Base-by-base conservation (phyloP, 2,797 vertebrate genomes). In the Sebastes diaconus region DNA sequence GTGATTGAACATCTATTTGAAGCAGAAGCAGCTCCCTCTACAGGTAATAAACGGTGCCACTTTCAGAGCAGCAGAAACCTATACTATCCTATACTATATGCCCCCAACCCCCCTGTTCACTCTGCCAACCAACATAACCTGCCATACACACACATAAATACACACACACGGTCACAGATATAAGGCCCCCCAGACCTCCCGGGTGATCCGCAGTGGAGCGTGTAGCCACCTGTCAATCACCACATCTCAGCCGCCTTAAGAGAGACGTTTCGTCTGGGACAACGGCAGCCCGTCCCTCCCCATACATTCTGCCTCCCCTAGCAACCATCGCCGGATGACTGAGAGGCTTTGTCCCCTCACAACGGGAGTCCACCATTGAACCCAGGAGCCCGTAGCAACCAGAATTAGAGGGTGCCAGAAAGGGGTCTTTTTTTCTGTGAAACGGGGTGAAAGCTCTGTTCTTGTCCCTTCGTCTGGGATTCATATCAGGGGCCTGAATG, bases 401-500 rank as follows among this genome's bases (percentile, higher is more conserved):
- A 92, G 92, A 92, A 94, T 92, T 92, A 92, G 89, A 93, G 86
- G 89, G 84, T 94, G 91, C 88, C 93, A 94, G 90, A 94, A 94
- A 93, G 94, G 93, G 92, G 91, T 91, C 90, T 46, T 54, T 91
- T 91, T 91, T 94, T 94, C 93, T 89, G 91, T 67, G 93, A 93
- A 90, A 89, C 63, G 91, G 89, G 92, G 93, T 93, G 96, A 96
- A 96, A 93, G 94, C 92, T 90, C 94, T 94, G 95, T 96, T 96
- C 95, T 96, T 95, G 96, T 96, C 92, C 92, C 87, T 81, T 89
- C 93, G 95, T 90, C 90, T 96, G 95, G 95, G 96, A 97, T 97
- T 97, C 96, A 96, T 97, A 96, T 93, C 93, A 92, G 66, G 93
- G 91, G 93, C 93, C 95, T 96, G 95, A 96, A 97, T 96, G 95